Evolutionary conservation across 2,888 invertebrate genomes (phyloP).

Genomic region (Heliconius charithonia): DNA sequence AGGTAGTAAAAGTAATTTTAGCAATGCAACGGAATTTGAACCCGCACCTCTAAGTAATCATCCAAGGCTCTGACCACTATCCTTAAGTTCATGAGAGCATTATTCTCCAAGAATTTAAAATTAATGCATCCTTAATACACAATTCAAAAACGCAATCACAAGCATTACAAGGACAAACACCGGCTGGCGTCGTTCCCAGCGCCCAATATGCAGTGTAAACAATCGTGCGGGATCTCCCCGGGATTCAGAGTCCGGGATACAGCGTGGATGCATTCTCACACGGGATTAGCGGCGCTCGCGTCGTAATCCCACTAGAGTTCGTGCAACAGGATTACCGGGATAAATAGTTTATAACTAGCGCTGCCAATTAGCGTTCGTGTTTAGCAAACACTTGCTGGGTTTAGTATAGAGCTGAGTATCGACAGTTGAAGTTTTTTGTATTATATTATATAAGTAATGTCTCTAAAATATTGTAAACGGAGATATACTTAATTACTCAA

Average conservation of each 20-base stretch:
- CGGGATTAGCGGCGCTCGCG: conserved; percentile 50
- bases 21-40: too few relatives aligned
- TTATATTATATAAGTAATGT: too few relatives aligned
- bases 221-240: conserved; percentile 35
- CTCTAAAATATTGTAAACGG: too few relatives aligned
- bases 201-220: conserved; percentile 52
- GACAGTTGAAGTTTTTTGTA: background rate
- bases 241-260: conserved; percentile 31
- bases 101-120: background rate
- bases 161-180: conserved; percentile 33
- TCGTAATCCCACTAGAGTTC: conserved; percentile 42
- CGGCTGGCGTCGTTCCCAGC: conserved; percentile 52
- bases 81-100: background rate
- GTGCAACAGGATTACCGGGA: conserved; percentile 39
- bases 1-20: too few relatives aligned
- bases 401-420: background rate
- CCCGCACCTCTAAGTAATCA: too few relatives aligned
- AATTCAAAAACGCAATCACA: conserved; percentile 32
- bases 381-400: background rate
- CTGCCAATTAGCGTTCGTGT: conserved; percentile 25
- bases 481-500: too few relatives aligned
- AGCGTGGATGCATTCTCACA: conserved; percentile 46
- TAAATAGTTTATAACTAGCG: conserved; percentile 37
- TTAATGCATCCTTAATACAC: conserved; percentile 20
- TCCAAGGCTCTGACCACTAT: too few relatives aligned